Evolutionary conservation across 92 coral and sea anemone species (phyloP).

Genomic region (Anthopleura xanthogrammica): DNA sequence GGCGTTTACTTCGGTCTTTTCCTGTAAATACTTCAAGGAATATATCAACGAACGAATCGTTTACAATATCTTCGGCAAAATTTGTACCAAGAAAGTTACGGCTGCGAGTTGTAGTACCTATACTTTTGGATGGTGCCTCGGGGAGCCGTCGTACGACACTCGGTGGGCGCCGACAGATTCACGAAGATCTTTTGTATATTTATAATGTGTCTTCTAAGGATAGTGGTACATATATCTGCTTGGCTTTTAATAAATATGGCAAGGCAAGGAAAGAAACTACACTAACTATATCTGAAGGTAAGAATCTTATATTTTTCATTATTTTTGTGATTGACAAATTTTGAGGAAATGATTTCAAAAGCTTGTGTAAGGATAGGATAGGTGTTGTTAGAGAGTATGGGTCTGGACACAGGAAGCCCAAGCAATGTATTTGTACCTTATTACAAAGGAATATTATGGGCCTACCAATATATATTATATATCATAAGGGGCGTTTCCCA

Average conservation of each 20-base stretch:
- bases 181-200: slow-evolving; percentile 26
- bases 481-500: too few species aligned
- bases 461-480: too few species aligned
- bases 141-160: not conserved
- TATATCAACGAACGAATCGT: slow-evolving; percentile 2
- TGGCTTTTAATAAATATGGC: slow-evolving; percentile 50
- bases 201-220: slow-evolving; percentile 33
- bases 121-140: not conserved
- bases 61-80: not conserved
- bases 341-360: not conserved
- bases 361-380: not conserved
- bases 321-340: not conserved
- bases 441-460: too few species aligned
- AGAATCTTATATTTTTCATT: not conserved
- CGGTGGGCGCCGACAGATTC: slow-evolving; percentile 1
- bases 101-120: not conserved
- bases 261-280: slow-evolving; percentile 22
- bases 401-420: too few species aligned
- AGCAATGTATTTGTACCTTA: too few species aligned
- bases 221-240: slow-evolving; percentile 50
- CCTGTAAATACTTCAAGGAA: slow-evolving; percentile 4
- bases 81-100: not conserved
- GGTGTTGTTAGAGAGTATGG: too few species aligned
- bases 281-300: slow-evolving; percentile 34
- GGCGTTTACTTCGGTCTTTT: slow-evolving; percentile 14